Conservation (phyloP, 2,113 vertebrate species). For the Triplophysa rosa region DNA sequence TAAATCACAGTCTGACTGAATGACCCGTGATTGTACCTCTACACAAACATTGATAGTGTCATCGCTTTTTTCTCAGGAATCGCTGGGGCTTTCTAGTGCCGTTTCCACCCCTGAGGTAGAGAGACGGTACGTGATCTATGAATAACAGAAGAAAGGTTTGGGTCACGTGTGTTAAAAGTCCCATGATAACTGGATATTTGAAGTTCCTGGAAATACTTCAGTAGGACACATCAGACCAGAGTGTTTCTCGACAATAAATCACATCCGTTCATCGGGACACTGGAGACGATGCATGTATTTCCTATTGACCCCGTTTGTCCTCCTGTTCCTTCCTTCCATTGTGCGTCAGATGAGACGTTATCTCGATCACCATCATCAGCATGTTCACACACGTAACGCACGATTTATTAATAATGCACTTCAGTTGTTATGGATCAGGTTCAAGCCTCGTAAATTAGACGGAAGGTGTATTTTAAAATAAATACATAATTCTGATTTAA, state of each 20-base stretch:
- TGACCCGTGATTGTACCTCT: no score
- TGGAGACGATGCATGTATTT: constrained; percentile 54
- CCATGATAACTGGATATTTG: neutral
- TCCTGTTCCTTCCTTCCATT: constrained; percentile 66
- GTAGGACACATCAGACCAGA: neutral
- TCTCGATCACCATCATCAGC: constrained; percentile 2
- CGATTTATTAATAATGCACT: no score
- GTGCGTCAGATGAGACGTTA: constrained; percentile 11
- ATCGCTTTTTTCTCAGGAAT: constrained; percentile 76
- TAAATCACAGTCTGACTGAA: neutral
- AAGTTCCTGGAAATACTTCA: constrained; percentile 14
- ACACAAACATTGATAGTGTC: neutral
- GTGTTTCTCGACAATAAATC: constrained; percentile 14
- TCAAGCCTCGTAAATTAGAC: no score
- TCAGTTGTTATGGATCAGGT: no score
- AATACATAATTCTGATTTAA: no score
- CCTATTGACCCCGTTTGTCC: constrained; percentile 57
- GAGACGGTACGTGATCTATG: constrained; percentile 80
- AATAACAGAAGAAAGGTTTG: neutral
- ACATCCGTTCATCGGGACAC: constrained; percentile 11
- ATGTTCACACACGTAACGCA: neutral
- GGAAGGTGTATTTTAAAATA: no score
- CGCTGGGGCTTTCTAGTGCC: constrained; percentile 82
- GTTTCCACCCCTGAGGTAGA: constrained; percentile 88
- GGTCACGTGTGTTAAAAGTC: neutral